phyloP scores from a whole-genome alignment of 2,113 vertebrate genomes.

The Protobothrops mucrosquamatus region DNA sequence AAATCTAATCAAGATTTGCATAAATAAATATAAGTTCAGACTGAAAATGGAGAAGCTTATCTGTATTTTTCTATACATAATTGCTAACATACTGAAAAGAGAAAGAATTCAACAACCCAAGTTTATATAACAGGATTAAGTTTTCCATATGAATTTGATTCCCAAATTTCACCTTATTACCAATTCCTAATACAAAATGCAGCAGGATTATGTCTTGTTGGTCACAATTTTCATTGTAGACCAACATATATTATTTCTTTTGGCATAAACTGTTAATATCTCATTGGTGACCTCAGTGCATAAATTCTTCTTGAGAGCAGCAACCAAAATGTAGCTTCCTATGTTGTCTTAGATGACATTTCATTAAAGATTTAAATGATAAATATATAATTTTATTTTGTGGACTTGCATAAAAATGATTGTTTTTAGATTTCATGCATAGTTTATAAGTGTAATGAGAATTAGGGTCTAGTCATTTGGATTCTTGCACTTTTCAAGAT shows the following conservation, averaged over 20 bases:
- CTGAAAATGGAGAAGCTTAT: not conserved
- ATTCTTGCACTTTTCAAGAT: not conserved
- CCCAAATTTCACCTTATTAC: not conserved
- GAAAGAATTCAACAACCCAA: not conserved
- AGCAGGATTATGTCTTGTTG: not conserved
- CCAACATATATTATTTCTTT: not conserved
- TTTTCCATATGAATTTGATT: not conserved
- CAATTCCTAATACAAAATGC: not conserved
- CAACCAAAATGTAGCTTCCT: not conserved
- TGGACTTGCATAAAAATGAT: not conserved
- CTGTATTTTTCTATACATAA: not conserved
- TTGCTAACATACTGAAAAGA: not conserved
- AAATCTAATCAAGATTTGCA: not conserved
- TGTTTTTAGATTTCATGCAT: not conserved
- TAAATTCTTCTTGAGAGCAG: not conserved
- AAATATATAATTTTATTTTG: not conserved
- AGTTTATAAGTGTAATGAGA: not conserved
- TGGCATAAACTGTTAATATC: not conserved
- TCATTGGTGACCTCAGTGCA: not conserved
- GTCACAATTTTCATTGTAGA: not conserved
- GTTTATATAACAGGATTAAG: not conserved
- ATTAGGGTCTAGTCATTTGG: not conserved
- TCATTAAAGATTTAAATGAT: not conserved
- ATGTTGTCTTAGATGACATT: not conserved
- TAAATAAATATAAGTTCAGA: not conserved